Evolutionary conservation across 35 echinoderm and acorn worm genomes (phyloP).

Genomic region (Heliocidaris tuberculata): DNA sequence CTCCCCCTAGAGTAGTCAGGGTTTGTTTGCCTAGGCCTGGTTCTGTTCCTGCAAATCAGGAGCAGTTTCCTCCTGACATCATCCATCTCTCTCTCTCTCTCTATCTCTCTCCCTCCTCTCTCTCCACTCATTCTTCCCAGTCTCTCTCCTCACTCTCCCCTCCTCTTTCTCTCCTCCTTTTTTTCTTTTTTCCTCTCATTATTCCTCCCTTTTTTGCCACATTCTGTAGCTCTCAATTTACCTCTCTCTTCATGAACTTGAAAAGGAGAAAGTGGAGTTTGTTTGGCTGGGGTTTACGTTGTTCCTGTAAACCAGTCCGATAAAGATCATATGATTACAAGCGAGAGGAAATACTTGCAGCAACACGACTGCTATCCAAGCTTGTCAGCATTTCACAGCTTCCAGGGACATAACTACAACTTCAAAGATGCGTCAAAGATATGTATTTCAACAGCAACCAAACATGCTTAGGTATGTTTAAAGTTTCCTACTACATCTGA

Average conservation of each 20-base stretch:
- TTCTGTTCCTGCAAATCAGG: too few relatives aligned
- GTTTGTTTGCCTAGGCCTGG: too few relatives aligned
- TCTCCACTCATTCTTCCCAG: not conserved
- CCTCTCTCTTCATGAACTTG: not conserved
- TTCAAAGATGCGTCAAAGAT: not conserved
- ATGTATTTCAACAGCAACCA: too few relatives aligned
- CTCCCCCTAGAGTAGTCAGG: too few relatives aligned
- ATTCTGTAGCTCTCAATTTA: too few relatives aligned
- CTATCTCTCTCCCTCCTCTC: too few relatives aligned
- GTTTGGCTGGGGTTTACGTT: not conserved
- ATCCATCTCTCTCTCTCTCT: too few relatives aligned
- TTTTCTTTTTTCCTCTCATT: not conserved
- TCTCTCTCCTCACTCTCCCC: not conserved
- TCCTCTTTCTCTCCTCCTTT: too few relatives aligned
- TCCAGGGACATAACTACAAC: not conserved
- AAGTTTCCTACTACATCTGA: too few relatives aligned
- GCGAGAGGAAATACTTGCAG: not conserved
- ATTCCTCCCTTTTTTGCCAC: not conserved
- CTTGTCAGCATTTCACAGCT: not conserved
- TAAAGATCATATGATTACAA: conserved; percentile 12
- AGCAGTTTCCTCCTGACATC: too few relatives aligned
- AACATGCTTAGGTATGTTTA: too few relatives aligned
- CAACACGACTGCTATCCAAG: not conserved
- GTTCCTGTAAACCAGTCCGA: not conserved
- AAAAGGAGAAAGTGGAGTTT: not conserved